Evolutionary conservation across 2,113 vertebrate genomes (phyloP).

Genomic region (Conger conger): DNA sequence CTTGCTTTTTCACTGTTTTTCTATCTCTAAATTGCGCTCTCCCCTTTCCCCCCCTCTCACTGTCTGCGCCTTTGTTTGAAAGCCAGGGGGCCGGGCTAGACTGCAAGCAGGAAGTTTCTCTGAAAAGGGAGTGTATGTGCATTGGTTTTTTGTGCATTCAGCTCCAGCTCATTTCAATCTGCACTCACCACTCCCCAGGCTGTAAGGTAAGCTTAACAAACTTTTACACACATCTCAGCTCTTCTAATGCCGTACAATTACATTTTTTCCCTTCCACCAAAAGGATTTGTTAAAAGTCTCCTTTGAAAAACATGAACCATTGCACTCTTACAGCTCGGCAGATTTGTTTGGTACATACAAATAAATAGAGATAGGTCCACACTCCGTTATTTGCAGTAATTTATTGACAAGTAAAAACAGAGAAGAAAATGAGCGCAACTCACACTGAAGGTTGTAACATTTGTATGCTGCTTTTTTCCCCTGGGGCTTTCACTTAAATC

Average conservation of each 20-base stretch:
- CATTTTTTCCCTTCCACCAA: background rate
- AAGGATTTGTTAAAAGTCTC: background rate
- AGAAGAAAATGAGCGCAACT: no score
- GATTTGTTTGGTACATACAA: no score
- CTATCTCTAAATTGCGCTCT: slow-evolving; percentile 28
- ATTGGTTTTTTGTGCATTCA: slow-evolving; percentile 26
- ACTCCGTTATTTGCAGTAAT: no score
- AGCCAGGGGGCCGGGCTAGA: slow-evolving; percentile 45
- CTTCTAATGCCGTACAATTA: background rate
- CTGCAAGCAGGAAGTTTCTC: slow-evolving; percentile 47
- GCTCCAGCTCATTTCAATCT: slow-evolving; percentile 30
- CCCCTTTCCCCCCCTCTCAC: background rate
- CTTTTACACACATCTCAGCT: background rate
- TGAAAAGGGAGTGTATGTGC: slow-evolving; percentile 31
- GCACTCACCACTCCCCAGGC: background rate
- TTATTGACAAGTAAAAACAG: no score
- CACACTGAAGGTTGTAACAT: no score
- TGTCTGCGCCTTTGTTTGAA: slow-evolving; percentile 20
- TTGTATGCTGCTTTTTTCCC: no score
- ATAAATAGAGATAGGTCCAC: no score
- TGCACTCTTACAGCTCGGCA: no score
- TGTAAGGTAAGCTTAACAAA: slow-evolving; percentile 50
- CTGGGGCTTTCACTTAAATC: no score
- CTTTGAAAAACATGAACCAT: background rate
- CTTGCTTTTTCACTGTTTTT: background rate